Evolutionary conservation across 2,113 vertebrate genomes (phyloP).

Genomic region (Notothenia coriiceps): DNA sequence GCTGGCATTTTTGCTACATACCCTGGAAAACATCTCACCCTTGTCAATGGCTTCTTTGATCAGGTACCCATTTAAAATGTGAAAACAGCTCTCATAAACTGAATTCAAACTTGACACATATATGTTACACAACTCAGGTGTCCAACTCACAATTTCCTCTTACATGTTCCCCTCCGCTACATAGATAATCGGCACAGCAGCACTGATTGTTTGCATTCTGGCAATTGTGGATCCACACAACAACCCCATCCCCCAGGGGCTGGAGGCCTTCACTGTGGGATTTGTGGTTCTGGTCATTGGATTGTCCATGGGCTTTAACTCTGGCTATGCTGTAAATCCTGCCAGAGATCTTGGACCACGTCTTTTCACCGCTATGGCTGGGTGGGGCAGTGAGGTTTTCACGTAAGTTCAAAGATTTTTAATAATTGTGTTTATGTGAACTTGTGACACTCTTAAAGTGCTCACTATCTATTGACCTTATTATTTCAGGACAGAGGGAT

Average conservation of each 20-base stretch:
- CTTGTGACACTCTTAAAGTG: not conserved
- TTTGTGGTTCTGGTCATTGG: slow-evolving; percentile 96
- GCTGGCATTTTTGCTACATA: slow-evolving; percentile 97
- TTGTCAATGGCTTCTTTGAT: slow-evolving; percentile 95
- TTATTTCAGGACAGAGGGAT: not conserved
- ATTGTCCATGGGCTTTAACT: slow-evolving; percentile 98
- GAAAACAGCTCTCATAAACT: not conserved
- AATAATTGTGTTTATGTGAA: not conserved
- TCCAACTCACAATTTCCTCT: not conserved
- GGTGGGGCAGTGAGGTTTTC: slow-evolving; percentile 93
- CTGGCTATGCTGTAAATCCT: slow-evolving; percentile 97
- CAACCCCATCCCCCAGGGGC: slow-evolving; percentile 91
- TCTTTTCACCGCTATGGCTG: slow-evolving; percentile 92
- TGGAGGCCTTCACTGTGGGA: slow-evolving; percentile 97
- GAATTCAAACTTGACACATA: not conserved
- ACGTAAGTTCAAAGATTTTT: slow-evolving; percentile 84
- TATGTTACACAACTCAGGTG: not conserved
- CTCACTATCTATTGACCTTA: not conserved
- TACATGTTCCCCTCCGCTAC: not conserved
- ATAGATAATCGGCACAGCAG: slow-evolving; percentile 94
- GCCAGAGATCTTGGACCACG: slow-evolving; percentile 96
- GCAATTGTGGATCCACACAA: slow-evolving; percentile 97
- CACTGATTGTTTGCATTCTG: slow-evolving; percentile 93
- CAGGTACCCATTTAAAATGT: slow-evolving; percentile 84
- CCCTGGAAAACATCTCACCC: slow-evolving; percentile 88